Conservation (phyloP, 2,113 vertebrate species). For the Podarcis muralis region DNA sequence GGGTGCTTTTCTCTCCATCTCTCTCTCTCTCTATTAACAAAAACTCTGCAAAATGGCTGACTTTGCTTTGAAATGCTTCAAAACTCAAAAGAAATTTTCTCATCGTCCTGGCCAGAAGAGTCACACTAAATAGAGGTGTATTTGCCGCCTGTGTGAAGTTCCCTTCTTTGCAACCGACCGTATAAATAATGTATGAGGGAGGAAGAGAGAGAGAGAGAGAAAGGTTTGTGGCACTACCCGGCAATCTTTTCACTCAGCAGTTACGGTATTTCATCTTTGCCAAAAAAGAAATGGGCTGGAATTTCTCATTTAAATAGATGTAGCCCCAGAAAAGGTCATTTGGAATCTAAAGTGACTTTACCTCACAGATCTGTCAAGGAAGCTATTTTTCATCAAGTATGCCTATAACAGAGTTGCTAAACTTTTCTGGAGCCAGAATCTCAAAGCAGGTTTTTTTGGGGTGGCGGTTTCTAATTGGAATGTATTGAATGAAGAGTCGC, state of each 20-base stretch:
- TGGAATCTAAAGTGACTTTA: constrained; percentile 15
- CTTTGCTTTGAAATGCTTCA: background rate
- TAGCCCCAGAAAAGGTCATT: constrained; percentile 6
- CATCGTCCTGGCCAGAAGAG: background rate
- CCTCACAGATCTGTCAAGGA: constrained; percentile 3
- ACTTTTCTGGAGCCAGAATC: background rate
- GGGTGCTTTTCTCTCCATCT: background rate
- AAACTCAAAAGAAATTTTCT: background rate
- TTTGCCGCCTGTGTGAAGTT: background rate
- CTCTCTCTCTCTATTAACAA: background rate
- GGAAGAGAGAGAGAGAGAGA: background rate
- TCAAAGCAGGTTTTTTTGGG: too few relatives aligned
- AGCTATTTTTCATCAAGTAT: background rate
- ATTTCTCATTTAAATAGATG: constrained; percentile 28
- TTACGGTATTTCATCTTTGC: background rate
- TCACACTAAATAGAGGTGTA: background rate
- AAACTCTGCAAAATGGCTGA: background rate
- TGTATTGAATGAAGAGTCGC: background rate
- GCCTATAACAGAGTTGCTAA: background rate
- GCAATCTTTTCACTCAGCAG: background rate
- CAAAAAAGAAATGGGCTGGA: constrained; percentile 18
- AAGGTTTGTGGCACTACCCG: background rate
- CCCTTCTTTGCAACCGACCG: background rate
- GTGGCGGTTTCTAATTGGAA: background rate
- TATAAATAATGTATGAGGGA: constrained; percentile 1